A percentile compares a stretch with the other conserved stretches of the same genome.
Evolutionary conservation across 2,113 vertebrate genomes (phyloP).

Genomic region (Gavia stellata): DNA sequence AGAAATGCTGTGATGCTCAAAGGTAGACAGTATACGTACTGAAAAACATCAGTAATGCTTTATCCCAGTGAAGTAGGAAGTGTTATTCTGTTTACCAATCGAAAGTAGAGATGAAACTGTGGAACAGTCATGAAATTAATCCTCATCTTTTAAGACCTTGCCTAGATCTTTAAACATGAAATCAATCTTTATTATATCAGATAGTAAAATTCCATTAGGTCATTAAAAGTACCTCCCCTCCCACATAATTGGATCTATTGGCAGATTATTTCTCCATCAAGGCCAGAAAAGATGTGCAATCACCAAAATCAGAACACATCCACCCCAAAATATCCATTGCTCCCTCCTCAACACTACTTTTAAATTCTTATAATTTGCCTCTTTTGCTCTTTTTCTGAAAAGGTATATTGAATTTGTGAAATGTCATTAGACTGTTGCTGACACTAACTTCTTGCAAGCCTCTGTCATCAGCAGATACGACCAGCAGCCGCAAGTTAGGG

Average conservation of each 20-base stretch:
- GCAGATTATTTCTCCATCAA: neutral
- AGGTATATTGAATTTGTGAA: neutral
- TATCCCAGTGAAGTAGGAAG: neutral
- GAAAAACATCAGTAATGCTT: neutral
- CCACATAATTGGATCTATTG: neutral
- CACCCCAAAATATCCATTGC: neutral
- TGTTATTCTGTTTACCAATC: neutral
- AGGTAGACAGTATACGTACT: neutral
- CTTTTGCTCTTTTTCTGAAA: neutral
- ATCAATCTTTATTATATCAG: neutral
- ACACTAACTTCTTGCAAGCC: neutral
- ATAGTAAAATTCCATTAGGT: neutral
- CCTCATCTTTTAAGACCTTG: neutral
- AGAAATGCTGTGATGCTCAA: neutral
- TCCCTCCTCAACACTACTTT: neutral
- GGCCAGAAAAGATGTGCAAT: neutral
- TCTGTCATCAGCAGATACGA: neutral
- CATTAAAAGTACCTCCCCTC: neutral
- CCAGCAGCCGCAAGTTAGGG: neutral
- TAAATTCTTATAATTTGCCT: neutral
- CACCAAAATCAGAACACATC: neutral
- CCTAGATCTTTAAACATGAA: neutral
- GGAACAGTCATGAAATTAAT: neutral
- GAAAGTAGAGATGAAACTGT: neutral
- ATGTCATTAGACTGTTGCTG: neutral